Evolutionary conservation across 1,140 invertebrate genomes (phyloP), one percentile per base, ranked within the genome.

Genomic region (Drosophila sulfurigaster): DNA sequence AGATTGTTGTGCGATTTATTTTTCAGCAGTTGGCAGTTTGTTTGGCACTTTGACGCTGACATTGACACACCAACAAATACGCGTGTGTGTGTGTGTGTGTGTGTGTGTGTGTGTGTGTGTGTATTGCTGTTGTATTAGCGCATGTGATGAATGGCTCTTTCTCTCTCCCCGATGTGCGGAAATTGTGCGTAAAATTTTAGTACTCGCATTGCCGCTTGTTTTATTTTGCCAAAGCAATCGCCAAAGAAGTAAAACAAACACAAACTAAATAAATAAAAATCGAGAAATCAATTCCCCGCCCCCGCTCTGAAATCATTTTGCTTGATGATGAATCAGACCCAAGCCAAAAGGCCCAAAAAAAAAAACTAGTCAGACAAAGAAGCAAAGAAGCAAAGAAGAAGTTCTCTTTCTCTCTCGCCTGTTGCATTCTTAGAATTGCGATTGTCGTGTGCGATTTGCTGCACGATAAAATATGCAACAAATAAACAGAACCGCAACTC

Each of bases 381-480:
- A 25, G 7, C 10, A 1, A 7, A 3, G 11, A 63, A 43, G 43
- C 30, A 63, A 54, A 57, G 16, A 49, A 59, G 35, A 56, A 73
- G 45, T 80, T 78, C 20, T 25, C 20, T 25, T 25, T 25, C 20
- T 25, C 20, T 38, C 2, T 38, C 7, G 35, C 35, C 35, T 38
- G 35, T 38, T 38, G 35, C 6, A 38, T 38, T 8, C 8, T 25
- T 25, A 3, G 65, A 65, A 71, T 65, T 51, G 49, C 43, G 35
- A 62, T 59, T 72, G 76, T 74, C 56, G 59, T 64, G 62, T 60
- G 56, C 74, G 79, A 77, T 78, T 82, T 75, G 54, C 35, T 43
- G 62, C 49, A 79, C 60, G 63, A 64, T 69, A 51, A 81, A 81
- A 81, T 81, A 71, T 85, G 82, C 82, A 86, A 86, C 82, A 85